Evolutionary conservation across 2,113 vertebrate species (phyloP).

Genomic region (Sisor rabdophorus): DNA sequence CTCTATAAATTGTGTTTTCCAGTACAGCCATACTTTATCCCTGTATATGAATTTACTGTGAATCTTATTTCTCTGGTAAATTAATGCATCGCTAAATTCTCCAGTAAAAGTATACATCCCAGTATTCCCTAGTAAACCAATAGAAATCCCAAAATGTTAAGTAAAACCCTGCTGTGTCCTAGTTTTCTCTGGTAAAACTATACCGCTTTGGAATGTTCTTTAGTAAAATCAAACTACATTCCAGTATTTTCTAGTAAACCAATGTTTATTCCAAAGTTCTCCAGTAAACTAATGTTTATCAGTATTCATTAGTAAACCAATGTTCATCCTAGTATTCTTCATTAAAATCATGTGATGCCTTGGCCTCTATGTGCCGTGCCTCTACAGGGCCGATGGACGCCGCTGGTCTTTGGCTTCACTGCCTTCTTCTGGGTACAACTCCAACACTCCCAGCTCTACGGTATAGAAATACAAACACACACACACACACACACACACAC

Average conservation of each 20-base stretch:
- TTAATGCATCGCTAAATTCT: neutral
- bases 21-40: neutral
- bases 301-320: neutral
- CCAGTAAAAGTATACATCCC: neutral
- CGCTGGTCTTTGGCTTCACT: constrained; percentile 90
- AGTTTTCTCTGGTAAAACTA: neutral
- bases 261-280: neutral
- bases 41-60: no score
- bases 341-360: neutral
- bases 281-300: neutral
- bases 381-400: constrained; percentile 81
- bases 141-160: neutral
- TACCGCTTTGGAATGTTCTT: neutral
- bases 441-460: constrained; percentile 91
- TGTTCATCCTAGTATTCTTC: neutral
- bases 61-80: neutral
- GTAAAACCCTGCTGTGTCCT: neutral
- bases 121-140: neutral
- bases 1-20: no score
- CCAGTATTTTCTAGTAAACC: no score
- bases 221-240: neutral
- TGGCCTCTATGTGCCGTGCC: neutral
- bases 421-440: constrained; percentile 92
- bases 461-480: constrained; percentile 56
- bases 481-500: neutral